Evolutionary conservation across 1,140 invertebrate genomes (phyloP).

Genomic region (Lethrus apterus): DNA sequence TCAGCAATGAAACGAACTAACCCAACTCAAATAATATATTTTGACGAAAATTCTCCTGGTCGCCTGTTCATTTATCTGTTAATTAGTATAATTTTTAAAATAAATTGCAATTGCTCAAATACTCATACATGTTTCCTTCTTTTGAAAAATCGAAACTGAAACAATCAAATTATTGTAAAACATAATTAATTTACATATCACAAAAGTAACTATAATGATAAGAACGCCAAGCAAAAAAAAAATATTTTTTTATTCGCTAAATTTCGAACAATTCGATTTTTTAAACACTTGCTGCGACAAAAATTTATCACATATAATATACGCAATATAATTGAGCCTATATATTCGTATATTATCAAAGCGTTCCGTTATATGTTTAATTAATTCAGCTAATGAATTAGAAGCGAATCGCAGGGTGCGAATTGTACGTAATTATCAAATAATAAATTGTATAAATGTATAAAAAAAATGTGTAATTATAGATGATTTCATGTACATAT

Average conservation of each 20-base stretch:
- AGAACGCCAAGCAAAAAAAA: slow-evolving; percentile 7
- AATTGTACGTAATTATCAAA: slow-evolving; percentile 18
- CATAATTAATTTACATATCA: no score
- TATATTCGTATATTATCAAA: slow-evolving; percentile 30
- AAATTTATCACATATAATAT: no score
- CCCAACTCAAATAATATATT: no score
- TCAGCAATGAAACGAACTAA: no score
- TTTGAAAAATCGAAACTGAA: no score
- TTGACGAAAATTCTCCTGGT: no score
- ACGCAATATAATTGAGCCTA: slow-evolving; percentile 37
- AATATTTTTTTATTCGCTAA: slow-evolving; percentile 1
- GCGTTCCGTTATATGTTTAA: slow-evolving; percentile 1
- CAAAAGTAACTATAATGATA: no score
- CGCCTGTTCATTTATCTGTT: no score
- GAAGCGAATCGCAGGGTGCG: slow-evolving; percentile 38
- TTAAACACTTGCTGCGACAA: slow-evolving; percentile 9
- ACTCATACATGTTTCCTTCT: no score
- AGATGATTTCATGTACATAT: slow-evolving; percentile 2
- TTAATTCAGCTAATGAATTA: slow-evolving; percentile 9
- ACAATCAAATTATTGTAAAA: no score
- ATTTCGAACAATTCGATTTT: neutral
- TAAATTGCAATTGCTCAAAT: no score
- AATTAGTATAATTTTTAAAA: no score
- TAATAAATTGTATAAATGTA: slow-evolving; percentile 8
- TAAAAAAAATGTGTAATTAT: slow-evolving; percentile 16